Evolutionary conservation across 2,888 invertebrate genomes (phyloP).

Genomic region (Atethmia centrago): DNA sequence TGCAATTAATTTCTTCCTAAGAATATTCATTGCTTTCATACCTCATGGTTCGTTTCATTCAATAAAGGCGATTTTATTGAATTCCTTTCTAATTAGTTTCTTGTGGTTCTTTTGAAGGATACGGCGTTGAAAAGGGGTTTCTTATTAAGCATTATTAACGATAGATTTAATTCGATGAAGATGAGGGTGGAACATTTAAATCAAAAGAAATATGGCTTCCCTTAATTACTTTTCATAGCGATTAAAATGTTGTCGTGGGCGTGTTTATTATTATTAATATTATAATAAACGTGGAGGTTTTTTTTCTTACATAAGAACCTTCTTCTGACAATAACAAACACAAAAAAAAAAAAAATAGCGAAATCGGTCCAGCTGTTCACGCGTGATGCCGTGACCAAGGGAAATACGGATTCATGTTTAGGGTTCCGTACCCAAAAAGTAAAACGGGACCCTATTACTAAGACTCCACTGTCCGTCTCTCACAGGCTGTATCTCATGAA

Average conservation of each 20-base stretch:
- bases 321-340: no score
- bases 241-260: constrained; percentile 24
- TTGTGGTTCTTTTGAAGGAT: constrained; percentile 42
- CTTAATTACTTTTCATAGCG: constrained; percentile 23
- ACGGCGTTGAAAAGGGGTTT: constrained; percentile 10
- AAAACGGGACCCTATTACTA: no score
- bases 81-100: constrained; percentile 44
- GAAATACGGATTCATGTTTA: no score
- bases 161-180: constrained; percentile 11
- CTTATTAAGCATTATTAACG: constrained; percentile 10
- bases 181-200: constrained; percentile 12
- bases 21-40: constrained; percentile 38
- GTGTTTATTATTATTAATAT: constrained; percentile 49
- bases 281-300: no score
- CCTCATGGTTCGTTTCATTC: constrained; percentile 38
- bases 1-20: constrained; percentile 36
- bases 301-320: no score
- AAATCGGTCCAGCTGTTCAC: no score
- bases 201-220: constrained; percentile 2
- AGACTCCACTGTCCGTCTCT: no score
- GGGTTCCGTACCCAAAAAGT: no score
- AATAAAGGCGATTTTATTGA: constrained; percentile 33
- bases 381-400: no score
- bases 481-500: no score
- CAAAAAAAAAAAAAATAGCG: no score